These are phyloP conservation scores for Cerastis rubricosa DNA, from an alignment of 2,888 invertebrate species.

Conservation along the genomic window DNA sequence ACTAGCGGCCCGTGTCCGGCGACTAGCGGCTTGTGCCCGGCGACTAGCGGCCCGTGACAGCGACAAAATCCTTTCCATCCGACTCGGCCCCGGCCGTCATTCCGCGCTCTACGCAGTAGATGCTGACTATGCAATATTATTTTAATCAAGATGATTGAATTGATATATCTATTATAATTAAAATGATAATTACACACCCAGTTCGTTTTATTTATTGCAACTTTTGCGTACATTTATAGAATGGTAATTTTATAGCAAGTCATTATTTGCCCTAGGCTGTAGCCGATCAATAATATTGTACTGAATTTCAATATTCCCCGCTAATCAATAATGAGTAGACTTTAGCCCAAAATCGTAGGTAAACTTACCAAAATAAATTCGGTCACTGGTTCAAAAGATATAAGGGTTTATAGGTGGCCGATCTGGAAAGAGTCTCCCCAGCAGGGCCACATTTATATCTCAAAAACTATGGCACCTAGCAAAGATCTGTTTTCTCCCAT, in stretches of 20 bases:
- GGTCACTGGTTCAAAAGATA: too few species aligned
- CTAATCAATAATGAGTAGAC: too few species aligned
- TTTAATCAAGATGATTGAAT: slow-evolving; percentile 51
- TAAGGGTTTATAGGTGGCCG: too few species aligned
- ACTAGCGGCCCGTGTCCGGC: slow-evolving; percentile 77
- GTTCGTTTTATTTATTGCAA: slow-evolving; percentile 29
- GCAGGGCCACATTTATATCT: too few species aligned
- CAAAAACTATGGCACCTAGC: too few species aligned
- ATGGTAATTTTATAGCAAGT: not conserved
- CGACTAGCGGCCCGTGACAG: slow-evolving; percentile 57
- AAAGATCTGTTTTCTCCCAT: too few species aligned
- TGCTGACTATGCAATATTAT: slow-evolving; percentile 47
- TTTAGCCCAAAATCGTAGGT: too few species aligned
- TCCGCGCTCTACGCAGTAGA: slow-evolving; percentile 30
- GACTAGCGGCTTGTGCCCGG: slow-evolving; percentile 78
- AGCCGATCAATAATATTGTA: too few species aligned
- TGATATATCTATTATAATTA: slow-evolving; percentile 48
- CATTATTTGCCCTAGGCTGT: not conserved
- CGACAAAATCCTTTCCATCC: not conserved
- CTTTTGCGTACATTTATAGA: not conserved
- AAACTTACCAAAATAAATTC: too few species aligned
- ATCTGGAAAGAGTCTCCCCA: too few species aligned
- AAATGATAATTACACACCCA: slow-evolving; percentile 13
- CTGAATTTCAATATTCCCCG: too few species aligned
- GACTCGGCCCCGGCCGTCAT: not conserved